Conservation (phyloP, 2,888 invertebrate species). For the Keiferia lycopersicella region DNA sequence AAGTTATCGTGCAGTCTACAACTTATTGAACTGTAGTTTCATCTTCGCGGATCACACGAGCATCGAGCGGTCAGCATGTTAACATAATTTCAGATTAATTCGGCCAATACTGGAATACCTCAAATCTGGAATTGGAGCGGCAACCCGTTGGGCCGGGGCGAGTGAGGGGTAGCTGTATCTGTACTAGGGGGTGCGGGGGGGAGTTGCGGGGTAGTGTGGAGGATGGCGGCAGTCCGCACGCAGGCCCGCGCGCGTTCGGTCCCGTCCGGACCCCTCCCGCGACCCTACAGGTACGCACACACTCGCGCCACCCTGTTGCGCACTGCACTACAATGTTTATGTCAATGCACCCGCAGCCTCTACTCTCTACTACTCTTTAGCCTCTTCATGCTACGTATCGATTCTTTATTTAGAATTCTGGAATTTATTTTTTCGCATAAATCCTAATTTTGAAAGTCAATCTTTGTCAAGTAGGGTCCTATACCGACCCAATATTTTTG, state of each 20-base stretch:
- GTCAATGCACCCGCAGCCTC: slow-evolving; percentile 42
- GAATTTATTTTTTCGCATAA: slow-evolving; percentile 5
- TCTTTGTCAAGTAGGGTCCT: slow-evolving; percentile 11
- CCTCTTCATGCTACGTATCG: slow-evolving; percentile 2
- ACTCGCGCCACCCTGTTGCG: slow-evolving; percentile 71
- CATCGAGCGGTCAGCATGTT: slow-evolving; percentile 2
- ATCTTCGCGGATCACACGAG: slow-evolving; percentile 8
- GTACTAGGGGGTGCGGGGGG: slow-evolving; percentile 11
- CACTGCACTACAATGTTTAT: slow-evolving; percentile 71
- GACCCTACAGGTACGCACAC: slow-evolving; percentile 65
- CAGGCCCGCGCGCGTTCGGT: slow-evolving; percentile 68
- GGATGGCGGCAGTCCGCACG: slow-evolving; percentile 36
- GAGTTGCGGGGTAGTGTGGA: background rate
- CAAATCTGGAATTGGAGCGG: slow-evolving; percentile 16
- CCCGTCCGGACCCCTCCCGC: slow-evolving; percentile 55
- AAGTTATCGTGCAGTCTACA: background rate
- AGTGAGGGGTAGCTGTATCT: background rate
- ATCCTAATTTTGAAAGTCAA: background rate
- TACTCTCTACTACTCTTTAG: slow-evolving; percentile 27
- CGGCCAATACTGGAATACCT: slow-evolving; percentile 15
- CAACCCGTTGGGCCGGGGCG: slow-evolving; percentile 9
- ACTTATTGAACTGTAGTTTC: background rate
- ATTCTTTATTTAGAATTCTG: background rate
- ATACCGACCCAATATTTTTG: background rate
- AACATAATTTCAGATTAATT: slow-evolving; percentile 16